Percentiles rank a stretch among this genome's conserved stretches.
Evolutionary conservation across 2,888 invertebrate species (phyloP).

Genomic region (Mongoloraphidia duomilia): DNA sequence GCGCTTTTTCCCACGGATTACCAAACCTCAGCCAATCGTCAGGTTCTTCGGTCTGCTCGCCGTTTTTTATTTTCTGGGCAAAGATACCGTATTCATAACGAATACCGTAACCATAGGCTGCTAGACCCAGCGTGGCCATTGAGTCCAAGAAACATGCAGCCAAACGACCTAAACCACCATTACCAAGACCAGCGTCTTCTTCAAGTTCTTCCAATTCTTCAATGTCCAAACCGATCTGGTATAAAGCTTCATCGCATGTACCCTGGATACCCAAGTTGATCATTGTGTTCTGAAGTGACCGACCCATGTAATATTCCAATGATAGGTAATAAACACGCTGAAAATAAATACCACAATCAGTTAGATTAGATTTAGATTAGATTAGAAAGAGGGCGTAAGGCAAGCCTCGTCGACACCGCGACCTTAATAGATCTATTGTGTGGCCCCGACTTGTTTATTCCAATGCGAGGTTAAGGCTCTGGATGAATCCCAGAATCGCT

Average conservation of each 20-base stretch:
- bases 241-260: conserved; percentile 96
- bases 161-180: conserved; percentile 92
- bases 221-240: conserved; percentile 93
- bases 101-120: conserved; percentile 97
- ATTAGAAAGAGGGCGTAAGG: no score
- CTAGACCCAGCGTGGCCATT: conserved; percentile 94
- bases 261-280: conserved; percentile 96
- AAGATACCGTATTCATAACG: conserved; percentile 99
- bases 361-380: no score
- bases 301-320: conserved; percentile 98
- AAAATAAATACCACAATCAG: conserved; percentile 21
- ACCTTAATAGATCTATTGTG: no score
- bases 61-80: conserved; percentile 87
- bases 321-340: conserved; percentile 98
- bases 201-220: conserved; percentile 96
- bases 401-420: no score
- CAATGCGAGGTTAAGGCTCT: no score
- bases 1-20: conserved; percentile 98
- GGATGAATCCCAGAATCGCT: no score
- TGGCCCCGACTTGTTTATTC: no score
- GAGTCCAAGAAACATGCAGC: conserved; percentile 98
- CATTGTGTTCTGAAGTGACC: conserved; percentile 97
- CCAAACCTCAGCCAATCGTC: conserved; percentile 98
- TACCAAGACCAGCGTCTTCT: conserved; percentile 97
- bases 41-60: conserved; percentile 95